Conservation (phyloP, 2,888 invertebrate genomes). For the Hipparchia sbordonii region DNA sequence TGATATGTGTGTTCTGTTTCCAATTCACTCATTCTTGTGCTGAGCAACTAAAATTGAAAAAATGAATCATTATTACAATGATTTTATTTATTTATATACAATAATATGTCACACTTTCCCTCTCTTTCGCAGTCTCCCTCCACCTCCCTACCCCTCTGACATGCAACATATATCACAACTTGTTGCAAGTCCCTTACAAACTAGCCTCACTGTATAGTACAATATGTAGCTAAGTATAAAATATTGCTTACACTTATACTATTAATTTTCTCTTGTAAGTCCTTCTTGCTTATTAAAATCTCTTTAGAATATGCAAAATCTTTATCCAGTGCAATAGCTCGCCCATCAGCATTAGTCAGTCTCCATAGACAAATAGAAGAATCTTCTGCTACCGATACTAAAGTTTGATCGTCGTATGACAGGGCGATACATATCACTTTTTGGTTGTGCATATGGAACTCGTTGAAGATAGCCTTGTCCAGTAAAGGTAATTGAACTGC, state of each 20-base stretch:
- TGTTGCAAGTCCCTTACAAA: too few species aligned
- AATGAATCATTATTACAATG: not conserved
- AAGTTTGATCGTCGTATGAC: slow-evolving; percentile 89
- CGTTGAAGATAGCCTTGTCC: slow-evolving; percentile 79
- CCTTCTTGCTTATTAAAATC: slow-evolving; percentile 89
- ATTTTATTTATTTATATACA: not conserved
- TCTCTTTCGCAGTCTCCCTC: too few species aligned
- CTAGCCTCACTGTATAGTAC: not conserved
- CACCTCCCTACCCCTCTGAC: too few species aligned
- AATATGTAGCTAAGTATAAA: not conserved
- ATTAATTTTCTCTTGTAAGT: slow-evolving; percentile 90
- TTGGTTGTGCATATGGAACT: slow-evolving; percentile 81
- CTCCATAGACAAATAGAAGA: slow-evolving; percentile 94
- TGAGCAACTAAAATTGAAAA: slow-evolving; percentile 69
- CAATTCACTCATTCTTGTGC: slow-evolving; percentile 90
- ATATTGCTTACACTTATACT: slow-evolving; percentile 68
- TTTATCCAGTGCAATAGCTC: slow-evolving; percentile 87
- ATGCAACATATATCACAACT: too few species aligned
- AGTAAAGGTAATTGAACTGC: slow-evolving; percentile 90
- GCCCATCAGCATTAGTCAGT: slow-evolving; percentile 88
- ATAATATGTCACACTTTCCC: too few species aligned
- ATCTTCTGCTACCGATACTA: slow-evolving; percentile 89
- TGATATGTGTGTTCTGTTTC: slow-evolving; percentile 95
- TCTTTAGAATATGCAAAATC: slow-evolving; percentile 91
- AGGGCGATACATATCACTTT: slow-evolving; percentile 85